Evolutionary conservation across 1,140 invertebrate genomes (phyloP), one percentile per base, ranked within the genome.

Genomic region (Aphelinus atriplicis): DNA sequence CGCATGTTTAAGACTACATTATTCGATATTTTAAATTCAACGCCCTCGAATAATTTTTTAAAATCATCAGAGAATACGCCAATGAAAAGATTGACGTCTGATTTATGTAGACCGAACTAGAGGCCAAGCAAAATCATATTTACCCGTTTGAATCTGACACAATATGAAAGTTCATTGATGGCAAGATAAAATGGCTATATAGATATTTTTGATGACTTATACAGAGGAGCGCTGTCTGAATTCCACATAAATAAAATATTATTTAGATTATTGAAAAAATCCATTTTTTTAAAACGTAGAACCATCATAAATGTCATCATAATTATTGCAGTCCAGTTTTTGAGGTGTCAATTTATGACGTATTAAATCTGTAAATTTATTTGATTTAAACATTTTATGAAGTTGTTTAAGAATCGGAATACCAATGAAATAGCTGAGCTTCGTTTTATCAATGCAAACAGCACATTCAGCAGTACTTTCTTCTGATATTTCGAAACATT

Each of bases 161-260:
- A 26, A 46, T 62, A 77, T 3, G 78, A 69, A 9, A 79, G 67
- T 66, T 79, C 76, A 67, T 79, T 84, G 2, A 84, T 71, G 26
- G 63, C 71, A 0, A 80, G 48, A 47, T 80, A 78, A 53, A 83
- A 77, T 42, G 82, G 84, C 82, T 81, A 84, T 51, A 84, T 65
- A 61, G 77, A 73, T 48, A 74, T 75, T 77, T 80, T 81, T 7
- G 82, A 83, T 2, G 83, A 83, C 66, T 80, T 81, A 56, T 82
- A 81, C 2, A 81, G 66, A 9, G 78, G 61, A 43, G 79, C 1
- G 67, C 66, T 55, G 47, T 68, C 66, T 3, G 66, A 6, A 68
- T 68, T 57, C 66, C 66, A 68, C 5, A 42, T 56, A 47, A 68
- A n/a, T 9, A 51, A 42, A n/a, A 57, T 51, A 68, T 57, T 68